Evolutionary conservation across 37 sponge, comb jelly and placozoan species (phyloP), one percentile per base, ranked within the genome.

Genomic region (Aphrocallistes beatrix): DNA sequence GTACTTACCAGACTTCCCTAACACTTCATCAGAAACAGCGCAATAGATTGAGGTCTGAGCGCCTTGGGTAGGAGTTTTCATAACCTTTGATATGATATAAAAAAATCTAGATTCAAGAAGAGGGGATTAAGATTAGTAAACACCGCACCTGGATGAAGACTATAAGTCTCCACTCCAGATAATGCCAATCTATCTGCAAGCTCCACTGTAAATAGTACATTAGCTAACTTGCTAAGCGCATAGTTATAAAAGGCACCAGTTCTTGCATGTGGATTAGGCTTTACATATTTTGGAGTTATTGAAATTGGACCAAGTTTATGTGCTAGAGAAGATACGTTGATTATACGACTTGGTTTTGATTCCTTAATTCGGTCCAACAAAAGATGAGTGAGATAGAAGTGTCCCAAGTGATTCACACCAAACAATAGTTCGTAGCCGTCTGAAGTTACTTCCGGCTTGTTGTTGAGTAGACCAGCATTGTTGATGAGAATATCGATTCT

Each of bases 11-110:
- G 89, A 84, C 3, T 88, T 51, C 36, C 92, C 90, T 50, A 91
- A 82, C 39, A 89, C 28, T 38, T 82, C 87, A 37, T 89, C 82
- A n/a, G 85, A 86, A n/a, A 92, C 85, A 1, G 94, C 90, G 85
- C 92, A 92, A 82, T 88, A 93, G 81, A 93, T 87, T 28, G 92
- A 36, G 32, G 94, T 93, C 85, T 91, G 90, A 37, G 92, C 90
- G 34, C 94, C 93, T 39, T 93, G 88, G 40, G 37, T 39, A 36
- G 94, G 88, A 38, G 88, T 87, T 85, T 89, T 87, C 37, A 84
- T 37, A 60, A 60, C 25, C 75, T 25, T 60, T 60, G n/a, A n/a
- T 28, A 6, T 47, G 49, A 47, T 60, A 60, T 6, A 21, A 60
- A 3, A 32, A 1, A 25, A 21, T 6, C 38, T 37, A 6, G 38